phyloP scores from a whole-genome alignment of 2,797 vertebrate species.

The Gymnoscopelus microlampas region DNA sequence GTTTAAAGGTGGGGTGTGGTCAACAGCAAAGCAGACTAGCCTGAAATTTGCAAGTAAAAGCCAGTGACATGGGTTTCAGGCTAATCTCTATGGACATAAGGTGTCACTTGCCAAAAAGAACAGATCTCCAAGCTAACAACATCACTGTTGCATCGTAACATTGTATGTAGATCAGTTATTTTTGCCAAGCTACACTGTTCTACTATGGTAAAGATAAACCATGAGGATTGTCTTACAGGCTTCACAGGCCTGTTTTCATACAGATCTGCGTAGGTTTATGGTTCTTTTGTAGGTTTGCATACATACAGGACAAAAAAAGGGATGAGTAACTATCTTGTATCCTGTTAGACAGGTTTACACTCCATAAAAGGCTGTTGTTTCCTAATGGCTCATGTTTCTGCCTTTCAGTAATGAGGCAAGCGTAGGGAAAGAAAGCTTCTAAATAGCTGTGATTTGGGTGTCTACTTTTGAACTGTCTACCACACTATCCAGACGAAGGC shows the following conservation, averaged over 20 bases:
- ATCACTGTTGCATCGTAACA: too few species aligned
- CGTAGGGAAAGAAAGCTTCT: constrained; percentile 33
- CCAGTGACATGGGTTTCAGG: background rate
- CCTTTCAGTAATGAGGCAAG: constrained; percentile 38
- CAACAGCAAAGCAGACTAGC: too few species aligned
- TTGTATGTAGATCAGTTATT: too few species aligned
- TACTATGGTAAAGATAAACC: background rate
- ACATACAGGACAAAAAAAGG: background rate
- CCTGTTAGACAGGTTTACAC: constrained; percentile 49
- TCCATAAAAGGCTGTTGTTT: constrained; percentile 15
- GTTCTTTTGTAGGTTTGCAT: constrained; percentile 9
- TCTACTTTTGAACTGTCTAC: constrained; percentile 11
- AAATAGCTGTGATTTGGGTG: constrained; percentile 35
- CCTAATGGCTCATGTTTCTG: constrained; percentile 50
- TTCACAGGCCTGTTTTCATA: background rate
- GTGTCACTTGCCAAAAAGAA: too few species aligned
- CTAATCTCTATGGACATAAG: too few species aligned
- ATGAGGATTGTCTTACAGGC: constrained; percentile 3
- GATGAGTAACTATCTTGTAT: background rate
- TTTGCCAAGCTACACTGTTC: background rate
- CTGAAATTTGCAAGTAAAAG: background rate
- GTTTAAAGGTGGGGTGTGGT: too few species aligned
- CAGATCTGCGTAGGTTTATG: constrained; percentile 1
- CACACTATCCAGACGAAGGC: too few species aligned
- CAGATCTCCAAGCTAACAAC: too few species aligned